These are phyloP conservation scores for Okamejei kenojei DNA, from an alignment of 2,797 vertebrate species.

Conservation along the genomic window DNA sequence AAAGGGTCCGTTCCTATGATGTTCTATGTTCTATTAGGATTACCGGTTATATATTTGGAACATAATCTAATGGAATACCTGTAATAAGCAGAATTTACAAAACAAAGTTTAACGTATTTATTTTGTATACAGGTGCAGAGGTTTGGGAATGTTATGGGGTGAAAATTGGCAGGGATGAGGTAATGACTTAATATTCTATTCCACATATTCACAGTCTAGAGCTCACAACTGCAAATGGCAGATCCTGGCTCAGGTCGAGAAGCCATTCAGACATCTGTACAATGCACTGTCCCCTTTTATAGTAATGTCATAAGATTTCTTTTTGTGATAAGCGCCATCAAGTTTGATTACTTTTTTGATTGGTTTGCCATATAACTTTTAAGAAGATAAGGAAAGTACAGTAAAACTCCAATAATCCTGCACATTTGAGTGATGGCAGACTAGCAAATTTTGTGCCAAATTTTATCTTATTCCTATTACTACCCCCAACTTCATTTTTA, in stretches of 20 bases:
- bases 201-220: background rate
- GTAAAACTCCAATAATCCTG: no score
- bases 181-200: background rate
- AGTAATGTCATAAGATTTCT: background rate
- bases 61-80: background rate
- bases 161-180: background rate
- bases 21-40: background rate
- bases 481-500: no score
- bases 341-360: background rate
- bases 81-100: background rate
- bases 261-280: background rate
- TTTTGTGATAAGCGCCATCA: background rate
- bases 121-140: background rate
- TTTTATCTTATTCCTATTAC: no score
- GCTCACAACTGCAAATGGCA: background rate
- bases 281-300: background rate
- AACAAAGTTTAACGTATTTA: background rate
- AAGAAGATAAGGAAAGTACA: background rate
- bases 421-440: no score
- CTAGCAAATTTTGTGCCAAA: no score
- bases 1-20: background rate
- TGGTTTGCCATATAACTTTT: background rate
- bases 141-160: background rate
- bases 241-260: background rate
- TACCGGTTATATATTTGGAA: background rate